A percentile compares a stretch with the other conserved stretches of the same genome.
Conservation (phyloP, 2,888 invertebrate genomes). For the Megaustenia siamemsis region DNA sequence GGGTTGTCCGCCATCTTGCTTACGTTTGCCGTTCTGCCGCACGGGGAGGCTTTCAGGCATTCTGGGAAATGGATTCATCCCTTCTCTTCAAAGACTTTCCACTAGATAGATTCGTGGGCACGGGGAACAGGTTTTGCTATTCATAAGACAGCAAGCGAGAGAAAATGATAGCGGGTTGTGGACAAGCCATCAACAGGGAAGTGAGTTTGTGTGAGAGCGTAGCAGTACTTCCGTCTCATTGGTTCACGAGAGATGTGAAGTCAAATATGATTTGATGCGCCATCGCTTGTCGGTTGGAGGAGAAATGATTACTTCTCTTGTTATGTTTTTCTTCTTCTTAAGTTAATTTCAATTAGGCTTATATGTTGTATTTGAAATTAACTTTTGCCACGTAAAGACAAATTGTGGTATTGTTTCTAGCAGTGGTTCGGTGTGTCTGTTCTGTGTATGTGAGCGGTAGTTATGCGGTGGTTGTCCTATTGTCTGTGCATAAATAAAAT, state of each 20-base stretch:
- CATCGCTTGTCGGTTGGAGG: too few species aligned
- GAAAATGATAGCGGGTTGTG: conserved; percentile 14
- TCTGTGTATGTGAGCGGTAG: too few species aligned
- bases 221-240: not conserved
- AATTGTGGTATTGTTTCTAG: too few species aligned
- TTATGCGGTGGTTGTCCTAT: too few species aligned
- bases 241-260: not conserved
- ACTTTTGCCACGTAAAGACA: too few species aligned
- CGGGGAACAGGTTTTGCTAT: conserved; percentile 37
- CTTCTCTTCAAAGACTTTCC: conserved; percentile 39
- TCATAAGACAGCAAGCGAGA: not conserved
- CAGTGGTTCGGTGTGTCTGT: too few species aligned
- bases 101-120: conserved; percentile 24
- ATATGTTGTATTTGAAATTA: too few species aligned
- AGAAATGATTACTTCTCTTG: too few species aligned
- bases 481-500: too few species aligned
- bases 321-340: too few species aligned
- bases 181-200: not conserved
- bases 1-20: conserved; percentile 7
- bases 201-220: not conserved
- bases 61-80: conserved; percentile 44
- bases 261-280: not conserved
- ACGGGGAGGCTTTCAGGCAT: not conserved
- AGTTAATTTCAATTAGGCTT: too few species aligned
- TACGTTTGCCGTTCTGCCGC: not conserved